Base-by-base conservation (phyloP, 2,797 vertebrate genomes). In the Amblyraja radiata region DNA sequence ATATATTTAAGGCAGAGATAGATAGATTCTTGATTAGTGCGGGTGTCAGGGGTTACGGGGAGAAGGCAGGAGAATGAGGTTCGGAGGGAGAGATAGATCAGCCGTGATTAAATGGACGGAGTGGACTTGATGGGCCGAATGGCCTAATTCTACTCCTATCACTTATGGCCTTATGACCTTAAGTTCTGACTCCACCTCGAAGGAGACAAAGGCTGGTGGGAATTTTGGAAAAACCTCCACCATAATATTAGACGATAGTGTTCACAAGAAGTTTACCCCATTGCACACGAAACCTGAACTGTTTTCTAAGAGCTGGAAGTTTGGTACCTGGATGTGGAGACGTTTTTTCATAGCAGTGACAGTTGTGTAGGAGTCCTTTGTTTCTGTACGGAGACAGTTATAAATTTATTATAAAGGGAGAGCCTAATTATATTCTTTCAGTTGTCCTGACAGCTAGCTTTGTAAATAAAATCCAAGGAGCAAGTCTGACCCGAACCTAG, bases 361-460 rank as follows among this genome's bases (percentile, higher is more conserved):
- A 25, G 46, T 58, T 83, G 21, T 58, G 14, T 58, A 11, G 46
- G 54, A 32, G 46, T 83, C 14, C 28, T 54, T 81, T 83, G 80
- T 54, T 36, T 39, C 5, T 36, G 28, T 58, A 83, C 2, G 21
- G 46, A 36, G 61, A 16, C 84, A 88, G 18, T 68, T 91, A 32
- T 91, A 36, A 74, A 74, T 36, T 9, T 74, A 54, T 46, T 73
- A 13, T 58, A 74, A 90, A 2, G n/a, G 14, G 54, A 65, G 61
- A 74, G 71, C 18, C 65, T 90, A 68, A 73, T 73, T 90, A 76
- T 54, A 58, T 73, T 74, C 73, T 92, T 92, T 54, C 71, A 28
- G 39, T 54, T 74, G 46, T 11, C 73, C 90, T 73, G 88, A 46
- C 68, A 71, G 36, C 32, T 46, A 71, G 11, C 39, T 92, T 76